Conservation (phyloP, 2,888 invertebrate species). For the Leptopilina drosophilae region DNA sequence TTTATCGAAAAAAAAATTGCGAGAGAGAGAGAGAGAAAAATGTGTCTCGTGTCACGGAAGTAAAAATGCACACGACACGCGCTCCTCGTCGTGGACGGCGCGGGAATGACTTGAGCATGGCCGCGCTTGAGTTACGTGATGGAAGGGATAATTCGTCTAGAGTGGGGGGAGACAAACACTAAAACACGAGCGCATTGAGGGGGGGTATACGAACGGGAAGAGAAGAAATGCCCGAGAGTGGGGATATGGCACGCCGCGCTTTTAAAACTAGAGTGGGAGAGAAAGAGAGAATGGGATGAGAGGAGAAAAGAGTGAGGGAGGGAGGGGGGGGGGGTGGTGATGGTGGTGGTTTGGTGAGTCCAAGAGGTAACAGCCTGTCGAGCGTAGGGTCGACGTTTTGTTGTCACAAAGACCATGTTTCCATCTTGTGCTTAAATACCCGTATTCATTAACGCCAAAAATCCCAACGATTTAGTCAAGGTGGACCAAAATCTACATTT, state of each 20-base stretch:
- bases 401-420: constrained; percentile 50
- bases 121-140: constrained; percentile 45
- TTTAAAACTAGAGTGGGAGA: too few relatives aligned
- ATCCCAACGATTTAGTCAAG: constrained; percentile 42
- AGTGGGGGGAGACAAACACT: constrained; percentile 38
- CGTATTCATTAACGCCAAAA: constrained; percentile 51
- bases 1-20: constrained; percentile 41
- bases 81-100: constrained; percentile 71
- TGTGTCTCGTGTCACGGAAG: constrained; percentile 62
- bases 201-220: constrained; percentile 16
- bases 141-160: constrained; percentile 44
- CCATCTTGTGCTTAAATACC: constrained; percentile 49
- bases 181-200: constrained; percentile 21
- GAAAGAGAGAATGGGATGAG: not conserved
- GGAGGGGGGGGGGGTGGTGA: not conserved
- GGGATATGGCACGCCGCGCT: constrained; percentile 35
- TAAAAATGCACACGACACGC: constrained; percentile 63
- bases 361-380: constrained; percentile 39
- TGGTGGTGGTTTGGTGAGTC: not conserved
- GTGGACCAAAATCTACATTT: constrained; percentile 24
- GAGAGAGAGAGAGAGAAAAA: not conserved
- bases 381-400: constrained; percentile 45
- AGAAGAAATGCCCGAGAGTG: constrained; percentile 9
- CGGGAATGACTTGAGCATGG: constrained; percentile 69
- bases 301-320: too few relatives aligned